A percentile compares a stretch with the other conserved stretches of the same genome.
Evolutionary conservation across 2,888 invertebrate genomes (phyloP).

Genomic region (Hofmannophila pseudospretella): DNA sequence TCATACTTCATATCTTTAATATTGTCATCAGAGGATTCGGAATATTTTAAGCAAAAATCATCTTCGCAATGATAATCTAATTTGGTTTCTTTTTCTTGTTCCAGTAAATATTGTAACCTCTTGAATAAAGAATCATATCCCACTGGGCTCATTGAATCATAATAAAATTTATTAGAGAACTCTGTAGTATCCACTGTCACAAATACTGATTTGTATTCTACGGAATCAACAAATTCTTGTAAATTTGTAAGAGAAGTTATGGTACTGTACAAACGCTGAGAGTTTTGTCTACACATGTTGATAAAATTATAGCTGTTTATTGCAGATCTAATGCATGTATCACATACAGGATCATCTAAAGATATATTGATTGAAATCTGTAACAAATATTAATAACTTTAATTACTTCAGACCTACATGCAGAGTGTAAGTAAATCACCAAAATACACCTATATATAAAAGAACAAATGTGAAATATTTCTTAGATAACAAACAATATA

Average conservation of each 20-base stretch:
- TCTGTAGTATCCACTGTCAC: neutral
- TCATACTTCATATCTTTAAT: no score
- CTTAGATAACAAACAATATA: no score
- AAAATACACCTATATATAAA: no score
- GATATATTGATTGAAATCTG: neutral
- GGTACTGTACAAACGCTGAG: neutral
- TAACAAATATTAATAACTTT: neutral
- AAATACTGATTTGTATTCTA: constrained; percentile 1
- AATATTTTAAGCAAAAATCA: no score
- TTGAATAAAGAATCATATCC: neutral
- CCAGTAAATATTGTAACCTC: neutral
- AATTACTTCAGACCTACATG: no score
- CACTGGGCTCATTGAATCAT: neutral
- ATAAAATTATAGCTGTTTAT: constrained; percentile 1
- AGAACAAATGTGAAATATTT: no score
- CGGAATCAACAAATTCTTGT: neutral
- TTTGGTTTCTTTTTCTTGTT: neutral
- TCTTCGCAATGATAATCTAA: neutral
- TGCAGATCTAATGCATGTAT: neutral
- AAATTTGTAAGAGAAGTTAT: neutral
- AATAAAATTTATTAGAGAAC: neutral
- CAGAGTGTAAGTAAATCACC: no score
- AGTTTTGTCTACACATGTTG: constrained; percentile 5
- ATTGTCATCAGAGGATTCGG: no score
- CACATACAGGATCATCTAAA: neutral